These are phyloP conservation scores for Acrocephalus arundinaceus DNA, from an alignment of 2,113 vertebrate genomes.

Conservation along the genomic window DNA sequence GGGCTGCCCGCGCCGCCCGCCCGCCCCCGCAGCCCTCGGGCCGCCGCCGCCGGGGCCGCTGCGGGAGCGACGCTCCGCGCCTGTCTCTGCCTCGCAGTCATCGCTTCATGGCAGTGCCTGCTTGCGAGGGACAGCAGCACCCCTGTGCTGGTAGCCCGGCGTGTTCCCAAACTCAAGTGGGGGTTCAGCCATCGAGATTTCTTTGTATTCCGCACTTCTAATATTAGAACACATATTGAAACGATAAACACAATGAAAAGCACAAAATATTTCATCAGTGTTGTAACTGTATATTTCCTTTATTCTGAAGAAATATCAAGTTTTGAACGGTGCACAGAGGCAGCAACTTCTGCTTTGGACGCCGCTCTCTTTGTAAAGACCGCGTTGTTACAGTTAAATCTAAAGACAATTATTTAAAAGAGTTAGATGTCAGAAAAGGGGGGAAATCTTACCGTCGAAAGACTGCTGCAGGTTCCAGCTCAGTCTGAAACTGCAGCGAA, in stretches of 20 bases:
- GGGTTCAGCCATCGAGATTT: not conserved
- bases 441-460: constrained; percentile 75
- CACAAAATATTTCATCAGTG: constrained; percentile 66
- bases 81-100: not conserved
- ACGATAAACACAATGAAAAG: constrained; percentile 77
- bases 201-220: constrained; percentile 67
- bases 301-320: constrained; percentile 65
- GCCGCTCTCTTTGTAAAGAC: constrained; percentile 23
- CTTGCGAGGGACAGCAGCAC: not conserved
- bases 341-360: constrained; percentile 43
- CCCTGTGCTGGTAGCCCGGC: not conserved
- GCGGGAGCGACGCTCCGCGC: not conserved
- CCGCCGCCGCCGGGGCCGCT: not conserved
- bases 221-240: constrained; percentile 78
- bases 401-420: constrained; percentile 39
- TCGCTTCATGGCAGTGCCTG: rapidly evolving
- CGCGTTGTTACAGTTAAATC: constrained; percentile 25
- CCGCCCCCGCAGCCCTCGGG: not conserved
- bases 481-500: constrained; percentile 72
- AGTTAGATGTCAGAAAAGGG: constrained; percentile 66
- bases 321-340: constrained; percentile 48
- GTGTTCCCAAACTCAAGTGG: not conserved
- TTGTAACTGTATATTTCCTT: constrained; percentile 64
- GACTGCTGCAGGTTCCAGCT: constrained; percentile 73
- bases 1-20: not conserved